phyloP scores from a whole-genome alignment of 2,888 invertebrate species.

The Acanthosepion esculentum region DNA sequence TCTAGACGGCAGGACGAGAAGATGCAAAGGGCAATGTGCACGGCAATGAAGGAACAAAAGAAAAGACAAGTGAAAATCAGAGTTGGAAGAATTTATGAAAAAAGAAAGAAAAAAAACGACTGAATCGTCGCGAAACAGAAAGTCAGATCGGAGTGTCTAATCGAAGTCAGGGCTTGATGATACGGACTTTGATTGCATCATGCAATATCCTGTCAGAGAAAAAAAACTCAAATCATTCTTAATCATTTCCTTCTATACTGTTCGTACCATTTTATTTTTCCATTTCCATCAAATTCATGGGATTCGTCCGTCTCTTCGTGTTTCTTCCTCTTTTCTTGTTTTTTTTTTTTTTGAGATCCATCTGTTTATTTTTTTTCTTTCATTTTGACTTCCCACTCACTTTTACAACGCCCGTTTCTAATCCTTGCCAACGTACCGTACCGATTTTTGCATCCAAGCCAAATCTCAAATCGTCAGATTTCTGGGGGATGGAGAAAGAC shows the following conservation, averaged over 20 bases:
- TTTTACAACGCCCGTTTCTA: no score
- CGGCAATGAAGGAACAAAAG: no score
- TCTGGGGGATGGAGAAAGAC: no score
- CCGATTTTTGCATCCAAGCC: no score
- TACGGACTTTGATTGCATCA: neutral
- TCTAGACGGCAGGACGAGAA: no score
- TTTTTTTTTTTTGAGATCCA: no score
- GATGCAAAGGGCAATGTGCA: no score
- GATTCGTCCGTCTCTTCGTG: neutral
- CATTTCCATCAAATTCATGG: neutral
- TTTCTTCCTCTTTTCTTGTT: no score
- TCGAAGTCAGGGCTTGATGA: neutral
- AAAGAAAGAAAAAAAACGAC: neutral
- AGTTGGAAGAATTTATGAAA: neutral
- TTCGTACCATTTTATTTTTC: neutral
- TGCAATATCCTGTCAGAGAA: neutral
- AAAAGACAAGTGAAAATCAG: neutral
- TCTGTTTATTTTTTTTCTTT: no score
- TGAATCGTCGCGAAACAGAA: neutral
- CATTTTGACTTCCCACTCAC: no score
- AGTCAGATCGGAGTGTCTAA: neutral
- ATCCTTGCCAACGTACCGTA: neutral
- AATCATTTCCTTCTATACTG: conserved; percentile 2
- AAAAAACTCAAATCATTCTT: neutral
- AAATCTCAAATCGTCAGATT: no score